Conservation (phyloP, 2,888 invertebrate genomes). For the Pyrrhosoma nymphula region DNA sequence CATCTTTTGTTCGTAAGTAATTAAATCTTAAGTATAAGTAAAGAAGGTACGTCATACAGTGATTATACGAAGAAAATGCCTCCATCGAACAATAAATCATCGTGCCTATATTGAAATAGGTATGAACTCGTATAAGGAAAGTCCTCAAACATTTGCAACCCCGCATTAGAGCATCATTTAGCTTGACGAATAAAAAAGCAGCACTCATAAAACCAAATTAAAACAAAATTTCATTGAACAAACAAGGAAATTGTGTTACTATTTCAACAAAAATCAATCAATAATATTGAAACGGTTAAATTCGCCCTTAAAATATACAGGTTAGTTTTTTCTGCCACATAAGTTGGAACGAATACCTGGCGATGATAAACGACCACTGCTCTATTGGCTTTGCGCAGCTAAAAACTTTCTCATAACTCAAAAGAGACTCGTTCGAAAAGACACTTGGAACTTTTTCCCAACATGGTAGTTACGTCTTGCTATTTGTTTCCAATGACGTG, state of each 20-base stretch:
- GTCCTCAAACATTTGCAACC: too few species aligned
- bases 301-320: not conserved
- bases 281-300: not conserved
- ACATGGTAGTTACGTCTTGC: slow-evolving; percentile 34
- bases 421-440: not conserved
- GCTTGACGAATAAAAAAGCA: not conserved
- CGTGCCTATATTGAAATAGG: not conserved
- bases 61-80: too few species aligned
- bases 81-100: not conserved
- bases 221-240: too few species aligned
- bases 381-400: slow-evolving; percentile 33
- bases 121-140: too few species aligned
- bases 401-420: slow-evolving; percentile 41
- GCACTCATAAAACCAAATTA: not conserved
- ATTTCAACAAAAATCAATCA: not conserved
- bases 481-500: slow-evolving; percentile 23
- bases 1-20: too few species aligned
- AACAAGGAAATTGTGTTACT: not conserved
- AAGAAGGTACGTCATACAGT: too few species aligned
- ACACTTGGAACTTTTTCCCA: slow-evolving; percentile 26
- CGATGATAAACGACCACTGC: not conserved
- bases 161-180: not conserved
- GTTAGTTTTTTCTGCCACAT: not conserved
- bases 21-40: too few species aligned
- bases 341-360: not conserved